Evolutionary conservation across 23 tunicate genomes (phyloP), one percentile per base, ranked within the genome.

Genomic region (Clavelina lepadiformis): DNA sequence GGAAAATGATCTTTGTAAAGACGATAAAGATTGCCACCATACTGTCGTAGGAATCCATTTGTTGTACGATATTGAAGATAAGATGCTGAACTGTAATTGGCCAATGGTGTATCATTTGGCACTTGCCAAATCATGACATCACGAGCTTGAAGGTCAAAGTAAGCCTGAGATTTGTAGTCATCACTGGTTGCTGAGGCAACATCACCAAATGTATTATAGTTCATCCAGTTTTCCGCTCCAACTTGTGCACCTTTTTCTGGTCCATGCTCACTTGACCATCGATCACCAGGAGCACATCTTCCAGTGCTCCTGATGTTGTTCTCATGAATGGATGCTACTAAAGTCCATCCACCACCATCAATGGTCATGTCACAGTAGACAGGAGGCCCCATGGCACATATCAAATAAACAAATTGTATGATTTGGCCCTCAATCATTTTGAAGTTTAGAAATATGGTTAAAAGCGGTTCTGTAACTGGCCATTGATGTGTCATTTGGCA

Each of bases 61-160:
- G 22, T 63, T 13, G 86, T 80, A 19, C 72, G 31, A 29, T 80
- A 80, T 38, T 31, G 35, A 46, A 58, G 70, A 45, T 78, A 67
- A 29, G 84, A 44, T 2, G 75, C 26, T 24, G 58, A 27, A 31
- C 37, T 68, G 46, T 23, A 78, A 21, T 56, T 30, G 2, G 33
- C 30, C 8, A 80, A 49, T 15, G 81, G 82, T 19, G 81, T 72
- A 29, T 89, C 73, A 41, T 89, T 89, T 2, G 88, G 88, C 38
- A 89, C 97, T 45, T 89, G 89, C 97, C 97, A 89, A 5, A 89
- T 49, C 97, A 89, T 89, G 2, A 89, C 67, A 70, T 89, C 83
- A 3, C 74, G 26, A 1, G 82, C 83, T 6, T 63, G 50, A 3
- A 84, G 38, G 31, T 84, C 71, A 32, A 75, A 75, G 46, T 75